Base-by-base conservation (phyloP, 2,113 vertebrate genomes). In the Cacatua alba region DNA sequence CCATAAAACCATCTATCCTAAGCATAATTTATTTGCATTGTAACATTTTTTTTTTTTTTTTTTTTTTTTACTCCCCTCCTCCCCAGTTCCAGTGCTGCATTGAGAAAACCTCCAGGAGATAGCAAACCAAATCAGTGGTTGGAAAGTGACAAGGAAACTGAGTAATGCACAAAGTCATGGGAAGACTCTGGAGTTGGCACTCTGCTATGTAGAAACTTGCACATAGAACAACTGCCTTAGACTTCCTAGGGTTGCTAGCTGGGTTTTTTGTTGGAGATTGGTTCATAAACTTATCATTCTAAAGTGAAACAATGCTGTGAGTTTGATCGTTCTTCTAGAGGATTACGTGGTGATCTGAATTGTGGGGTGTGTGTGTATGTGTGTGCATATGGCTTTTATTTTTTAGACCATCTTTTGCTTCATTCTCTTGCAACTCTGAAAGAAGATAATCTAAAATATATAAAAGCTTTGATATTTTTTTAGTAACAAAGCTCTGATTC, bases 401-500 rank as follows among this genome's bases (percentile, higher is more conserved):
- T 96, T 87, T 88, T 88, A 95, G 96, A 94, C 46, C 62, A 46
- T 92, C 94, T 81, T 81, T 94, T 90, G 82, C 90, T 71, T 88
- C 88, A 84, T 80, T 51, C 86, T 51, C 63, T 48, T 97, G 92
- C 88, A 94, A 94, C 53, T 93, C 96, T 91, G 81, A 86, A 96
- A 90, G 86, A 92, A 85, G 82, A 81, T 87, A 86, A 97, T 64
- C 93, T 57, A 97, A 95, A 86, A 63, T 86, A 84, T 80, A 90
- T 91, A 62, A 96, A 97, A 97, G 96, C 95, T 96, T 97, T 97
- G 93, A 90, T 94, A 97, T 97, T 98, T 97, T 98, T 98, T 92
- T 97, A 97, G 97, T 95, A 95, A 93, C 91, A 95, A 97, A 96
- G 57, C 91, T 88, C 48, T 85, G 94, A 79, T 94, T 98, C 97